phyloP scores from a whole-genome alignment of 2,113 vertebrate genomes.

The Protomyctophum bolini region DNA sequence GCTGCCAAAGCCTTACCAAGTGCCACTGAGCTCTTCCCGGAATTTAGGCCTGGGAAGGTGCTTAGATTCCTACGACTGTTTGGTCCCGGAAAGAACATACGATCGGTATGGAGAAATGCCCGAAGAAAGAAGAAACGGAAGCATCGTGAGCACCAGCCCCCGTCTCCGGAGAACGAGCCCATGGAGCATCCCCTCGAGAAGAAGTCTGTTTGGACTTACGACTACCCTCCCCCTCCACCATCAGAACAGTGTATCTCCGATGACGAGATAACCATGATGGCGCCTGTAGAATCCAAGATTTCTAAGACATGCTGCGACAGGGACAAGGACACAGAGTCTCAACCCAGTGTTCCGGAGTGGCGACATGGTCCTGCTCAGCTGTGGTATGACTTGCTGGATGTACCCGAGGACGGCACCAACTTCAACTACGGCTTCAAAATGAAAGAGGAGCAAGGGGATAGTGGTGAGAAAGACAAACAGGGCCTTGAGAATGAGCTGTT shows the following conservation, averaged over 20 bases:
- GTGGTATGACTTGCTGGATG: constrained; percentile 97
- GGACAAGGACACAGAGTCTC: constrained; percentile 90
- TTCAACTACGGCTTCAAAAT: constrained; percentile 95
- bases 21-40: constrained; percentile 95
- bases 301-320: constrained; percentile 87
- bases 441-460: constrained; percentile 67
- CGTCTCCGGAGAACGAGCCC: constrained; percentile 82
- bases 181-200: constrained; percentile 80
- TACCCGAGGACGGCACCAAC: constrained; percentile 90
- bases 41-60: constrained; percentile 96
- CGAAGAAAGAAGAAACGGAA: constrained; percentile 95
- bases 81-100: constrained; percentile 95
- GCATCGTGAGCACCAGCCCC: constrained; percentile 86
- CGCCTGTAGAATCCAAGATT: constrained; percentile 94
- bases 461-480: constrained; percentile 60
- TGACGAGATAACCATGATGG: constrained; percentile 99
- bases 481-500: constrained; percentile 92
- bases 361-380: constrained; percentile 95
- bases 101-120: constrained; percentile 96
- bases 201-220: constrained; percentile 91
- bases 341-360: constrained; percentile 96
- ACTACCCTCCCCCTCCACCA: constrained; percentile 89
- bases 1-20: constrained; percentile 91
- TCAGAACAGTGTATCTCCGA: constrained; percentile 98
- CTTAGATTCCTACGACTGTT: constrained; percentile 95